Conservation (phyloP, 2,888 invertebrate genomes). For the Thysanoteuthis rhombus region DNA sequence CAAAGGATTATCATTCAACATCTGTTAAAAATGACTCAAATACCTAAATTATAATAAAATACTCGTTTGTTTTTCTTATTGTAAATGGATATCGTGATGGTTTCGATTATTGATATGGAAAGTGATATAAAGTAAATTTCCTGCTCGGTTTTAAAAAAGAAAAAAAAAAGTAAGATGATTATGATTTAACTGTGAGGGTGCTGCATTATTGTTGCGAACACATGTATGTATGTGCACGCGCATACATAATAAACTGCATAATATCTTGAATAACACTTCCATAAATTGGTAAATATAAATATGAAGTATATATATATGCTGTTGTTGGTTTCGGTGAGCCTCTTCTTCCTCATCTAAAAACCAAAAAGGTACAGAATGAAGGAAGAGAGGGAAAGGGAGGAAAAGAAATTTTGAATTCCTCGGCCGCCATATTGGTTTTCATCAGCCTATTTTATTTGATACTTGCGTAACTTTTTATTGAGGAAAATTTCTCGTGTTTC, state of each 20-base stretch:
- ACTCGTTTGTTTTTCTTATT: too few relatives aligned
- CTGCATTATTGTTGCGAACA: not conserved
- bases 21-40: too few relatives aligned
- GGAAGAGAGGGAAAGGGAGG: too few relatives aligned
- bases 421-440: not conserved
- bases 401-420: not conserved
- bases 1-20: too few relatives aligned
- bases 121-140: not conserved
- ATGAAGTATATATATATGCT: not conserved
- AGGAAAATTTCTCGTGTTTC: not conserved
- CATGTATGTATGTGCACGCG: not conserved
- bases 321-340: not conserved
- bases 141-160: not conserved
- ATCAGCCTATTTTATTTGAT: not conserved
- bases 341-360: not conserved
- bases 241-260: not conserved
- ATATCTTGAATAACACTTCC: not conserved
- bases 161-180: too few relatives aligned
- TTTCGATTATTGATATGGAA: not conserved
- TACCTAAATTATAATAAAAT: too few relatives aligned
- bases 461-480: not conserved
- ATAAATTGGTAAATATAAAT: not conserved
- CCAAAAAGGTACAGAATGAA: not conserved
- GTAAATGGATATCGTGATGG: too few relatives aligned
- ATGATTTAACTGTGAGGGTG: not conserved